Evolutionary conservation across 2,888 invertebrate genomes (phyloP).

Genomic region (Eilema depressum): DNA sequence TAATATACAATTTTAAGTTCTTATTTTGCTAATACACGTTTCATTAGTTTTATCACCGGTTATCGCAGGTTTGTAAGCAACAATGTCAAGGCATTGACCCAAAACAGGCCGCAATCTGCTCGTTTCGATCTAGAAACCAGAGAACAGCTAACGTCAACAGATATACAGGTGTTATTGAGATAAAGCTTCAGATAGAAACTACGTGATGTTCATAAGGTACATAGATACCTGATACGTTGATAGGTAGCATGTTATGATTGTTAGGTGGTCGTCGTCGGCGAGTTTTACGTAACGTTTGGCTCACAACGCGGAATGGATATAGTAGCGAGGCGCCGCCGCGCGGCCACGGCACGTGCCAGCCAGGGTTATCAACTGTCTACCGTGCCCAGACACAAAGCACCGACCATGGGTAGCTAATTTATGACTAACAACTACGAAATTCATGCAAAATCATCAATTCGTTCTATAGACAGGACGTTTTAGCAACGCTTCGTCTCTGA

Average conservation of each 20-base stretch:
- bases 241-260: constrained; percentile 37
- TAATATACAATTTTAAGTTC: neutral
- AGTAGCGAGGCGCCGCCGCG: constrained; percentile 62
- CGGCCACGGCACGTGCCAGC: constrained; percentile 48
- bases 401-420: constrained; percentile 13
- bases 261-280: constrained; percentile 49
- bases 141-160: constrained; percentile 24
- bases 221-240: constrained; percentile 56
- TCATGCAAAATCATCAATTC: constrained; percentile 13
- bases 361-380: constrained; percentile 51
- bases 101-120: constrained; percentile 27
- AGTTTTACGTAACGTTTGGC: constrained; percentile 69
- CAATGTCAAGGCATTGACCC: constrained; percentile 22
- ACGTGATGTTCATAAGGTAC: constrained; percentile 13
- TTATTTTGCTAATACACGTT: neutral
- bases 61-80: constrained; percentile 4
- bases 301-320: constrained; percentile 66
- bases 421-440: constrained; percentile 19
- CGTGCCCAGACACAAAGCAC: constrained; percentile 24
- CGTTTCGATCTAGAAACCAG: constrained; percentile 21
- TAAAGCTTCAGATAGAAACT: constrained; percentile 17
- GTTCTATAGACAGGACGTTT: constrained; percentile 3
- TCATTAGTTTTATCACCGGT: neutral
- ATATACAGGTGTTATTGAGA: constrained; percentile 36
- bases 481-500: neutral